phyloP scores from a whole-genome alignment of 2,797 vertebrate species.

The Tokudaia muenninki region DNA sequence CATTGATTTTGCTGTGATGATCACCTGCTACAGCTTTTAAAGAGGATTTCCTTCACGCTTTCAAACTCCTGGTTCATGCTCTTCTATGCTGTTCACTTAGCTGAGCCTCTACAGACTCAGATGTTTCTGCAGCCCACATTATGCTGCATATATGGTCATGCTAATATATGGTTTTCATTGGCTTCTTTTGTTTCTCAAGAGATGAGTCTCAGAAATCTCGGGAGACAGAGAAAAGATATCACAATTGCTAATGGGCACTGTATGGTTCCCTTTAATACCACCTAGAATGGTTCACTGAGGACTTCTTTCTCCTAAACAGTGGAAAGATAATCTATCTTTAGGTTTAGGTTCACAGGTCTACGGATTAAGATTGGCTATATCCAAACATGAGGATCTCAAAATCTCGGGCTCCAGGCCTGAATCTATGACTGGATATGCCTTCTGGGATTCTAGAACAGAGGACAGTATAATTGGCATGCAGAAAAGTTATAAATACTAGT shows the following conservation, averaged over 20 bases:
- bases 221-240: background rate
- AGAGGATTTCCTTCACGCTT: constrained; percentile 16
- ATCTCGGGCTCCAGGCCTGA: background rate
- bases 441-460: background rate
- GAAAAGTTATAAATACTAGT: background rate
- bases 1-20: constrained; percentile 44
- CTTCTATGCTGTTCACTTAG: background rate
- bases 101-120: background rate
- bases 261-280: background rate
- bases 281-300: background rate
- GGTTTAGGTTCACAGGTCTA: background rate
- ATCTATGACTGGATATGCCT: background rate
- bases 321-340: background rate
- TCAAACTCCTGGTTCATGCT: constrained; percentile 33
- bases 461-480: background rate
- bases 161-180: background rate
- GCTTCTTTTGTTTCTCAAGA: background rate
- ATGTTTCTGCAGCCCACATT: background rate
- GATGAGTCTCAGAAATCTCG: background rate
- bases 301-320: background rate
- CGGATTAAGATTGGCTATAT: background rate
- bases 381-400: background rate
- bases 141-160: background rate
- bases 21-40: background rate
- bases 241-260: background rate